Percentiles rank a stretch among this genome's conserved stretches.
phyloP scores from a whole-genome alignment of 1,140 invertebrate species.

The Arion vulgaris region DNA sequence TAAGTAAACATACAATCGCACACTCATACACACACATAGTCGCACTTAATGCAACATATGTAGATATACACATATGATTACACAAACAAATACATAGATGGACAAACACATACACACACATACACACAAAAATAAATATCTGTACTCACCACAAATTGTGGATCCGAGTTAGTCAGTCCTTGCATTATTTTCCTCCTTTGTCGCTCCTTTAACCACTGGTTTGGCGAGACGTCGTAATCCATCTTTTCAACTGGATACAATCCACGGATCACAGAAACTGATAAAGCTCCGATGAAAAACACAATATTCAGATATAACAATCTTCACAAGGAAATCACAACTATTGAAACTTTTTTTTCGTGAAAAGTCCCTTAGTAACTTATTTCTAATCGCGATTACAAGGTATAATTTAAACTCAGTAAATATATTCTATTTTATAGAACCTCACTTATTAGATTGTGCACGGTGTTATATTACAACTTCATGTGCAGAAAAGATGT shows the following conservation, averaged over 20 bases:
- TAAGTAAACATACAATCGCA: too few relatives aligned
- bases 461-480: too few relatives aligned
- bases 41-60: too few relatives aligned
- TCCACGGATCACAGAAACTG: not conserved
- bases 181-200: conserved; percentile 19
- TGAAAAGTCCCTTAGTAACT: too few relatives aligned
- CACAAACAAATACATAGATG: not conserved
- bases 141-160: conserved; percentile 4
- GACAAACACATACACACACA: not conserved
- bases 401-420: too few relatives aligned
- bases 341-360: too few relatives aligned
- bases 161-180: conserved; percentile 10
- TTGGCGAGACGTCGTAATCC: conserved; percentile 31
- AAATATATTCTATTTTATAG: too few relatives aligned
- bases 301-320: not conserved
- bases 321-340: not conserved
- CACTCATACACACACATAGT: too few relatives aligned
- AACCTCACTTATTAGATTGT: too few relatives aligned
- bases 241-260: not conserved
- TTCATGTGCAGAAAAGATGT: too few relatives aligned
- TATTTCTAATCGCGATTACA: too few relatives aligned
- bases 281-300: not conserved
- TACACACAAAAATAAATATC: not conserved
- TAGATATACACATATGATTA: too few relatives aligned
- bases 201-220: conserved; percentile 25